Conservation (phyloP, 2,113 vertebrate species). For the Gasterosteus nipponicus region DNA sequence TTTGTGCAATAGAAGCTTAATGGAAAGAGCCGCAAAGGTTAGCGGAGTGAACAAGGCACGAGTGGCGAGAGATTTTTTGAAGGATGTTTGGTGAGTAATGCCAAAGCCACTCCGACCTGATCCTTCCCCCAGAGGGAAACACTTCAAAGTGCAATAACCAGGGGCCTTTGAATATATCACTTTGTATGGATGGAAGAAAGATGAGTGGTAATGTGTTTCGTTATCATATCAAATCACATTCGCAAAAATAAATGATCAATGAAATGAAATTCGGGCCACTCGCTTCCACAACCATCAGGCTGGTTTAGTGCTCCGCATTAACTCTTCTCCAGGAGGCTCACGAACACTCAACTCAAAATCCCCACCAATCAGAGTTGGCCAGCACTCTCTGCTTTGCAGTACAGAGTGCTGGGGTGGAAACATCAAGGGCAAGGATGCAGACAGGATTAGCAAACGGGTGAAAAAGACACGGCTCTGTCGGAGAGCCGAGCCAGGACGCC, state of each 20-base stretch:
- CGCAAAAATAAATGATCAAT: slow-evolving; percentile 20
- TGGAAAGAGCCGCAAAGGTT: slow-evolving; percentile 6
- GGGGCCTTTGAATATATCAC: slow-evolving; percentile 20
- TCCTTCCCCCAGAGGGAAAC: slow-evolving; percentile 8
- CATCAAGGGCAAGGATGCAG: slow-evolving; percentile 56
- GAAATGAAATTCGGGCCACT: slow-evolving; percentile 12
- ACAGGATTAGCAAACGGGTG: slow-evolving; percentile 61
- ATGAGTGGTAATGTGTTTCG: slow-evolving; percentile 8
- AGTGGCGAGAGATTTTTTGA: neutral
- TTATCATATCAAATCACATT: slow-evolving; percentile 35
- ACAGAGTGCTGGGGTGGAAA: slow-evolving; percentile 43
- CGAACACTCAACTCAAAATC: slow-evolving; percentile 13
- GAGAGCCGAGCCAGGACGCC: slow-evolving; percentile 44
- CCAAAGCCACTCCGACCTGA: slow-evolving; percentile 19
- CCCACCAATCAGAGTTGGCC: slow-evolving; percentile 29
- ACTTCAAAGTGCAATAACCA: slow-evolving; percentile 23
- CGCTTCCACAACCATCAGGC: neutral
- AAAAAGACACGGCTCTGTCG: slow-evolving; percentile 41
- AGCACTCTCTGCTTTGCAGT: slow-evolving; percentile 28
- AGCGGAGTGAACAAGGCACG: slow-evolving; percentile 4
- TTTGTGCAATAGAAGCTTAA: slow-evolving; percentile 23
- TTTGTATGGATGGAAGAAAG: slow-evolving; percentile 2
- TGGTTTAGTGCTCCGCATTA: neutral
- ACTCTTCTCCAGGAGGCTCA: neutral
- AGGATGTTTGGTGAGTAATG: slow-evolving; percentile 13